A percentile compares a stretch with the other conserved stretches of the same genome.
phyloP scores from a whole-genome alignment of 2,797 vertebrate species.

The Macropus fuliginosus region DNA sequence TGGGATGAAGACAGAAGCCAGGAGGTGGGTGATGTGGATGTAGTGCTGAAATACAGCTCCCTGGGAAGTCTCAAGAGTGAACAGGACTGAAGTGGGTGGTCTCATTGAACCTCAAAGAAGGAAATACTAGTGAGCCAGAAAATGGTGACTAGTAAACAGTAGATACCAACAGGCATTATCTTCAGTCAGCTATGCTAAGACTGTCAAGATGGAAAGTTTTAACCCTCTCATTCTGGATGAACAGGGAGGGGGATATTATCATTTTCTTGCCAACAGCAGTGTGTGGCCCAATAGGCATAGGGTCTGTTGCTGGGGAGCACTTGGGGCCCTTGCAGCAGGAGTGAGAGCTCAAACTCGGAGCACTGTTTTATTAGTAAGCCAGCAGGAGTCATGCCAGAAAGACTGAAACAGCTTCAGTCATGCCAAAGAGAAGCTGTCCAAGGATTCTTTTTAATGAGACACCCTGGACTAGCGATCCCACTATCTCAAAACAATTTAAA shows the following conservation, averaged over 20 bases:
- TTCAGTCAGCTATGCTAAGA: background rate
- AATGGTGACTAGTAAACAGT: background rate
- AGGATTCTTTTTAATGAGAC: background rate
- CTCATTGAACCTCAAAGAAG: background rate
- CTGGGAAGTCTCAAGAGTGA: background rate
- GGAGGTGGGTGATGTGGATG: background rate
- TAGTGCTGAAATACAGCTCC: background rate
- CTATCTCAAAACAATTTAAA: background rate
- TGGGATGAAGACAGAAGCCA: background rate
- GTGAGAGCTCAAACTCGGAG: background rate
- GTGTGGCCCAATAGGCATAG: too few relatives aligned
- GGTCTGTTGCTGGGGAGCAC: background rate
- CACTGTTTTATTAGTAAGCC: background rate
- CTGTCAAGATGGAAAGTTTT: background rate
- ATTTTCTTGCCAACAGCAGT: background rate
- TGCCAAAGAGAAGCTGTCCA: background rate
- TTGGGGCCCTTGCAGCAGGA: background rate
- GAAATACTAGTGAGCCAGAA: background rate
- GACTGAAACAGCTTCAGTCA: background rate
- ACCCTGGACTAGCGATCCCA: background rate
- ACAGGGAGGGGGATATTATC: background rate
- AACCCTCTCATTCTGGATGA: background rate
- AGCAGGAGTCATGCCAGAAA: background rate
- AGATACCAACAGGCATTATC: background rate
- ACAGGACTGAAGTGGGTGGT: background rate